Evolutionary conservation across 2,888 invertebrate species (phyloP), one percentile per base, ranked within the genome.

Genomic region (Dasypogon diadema): DNA sequence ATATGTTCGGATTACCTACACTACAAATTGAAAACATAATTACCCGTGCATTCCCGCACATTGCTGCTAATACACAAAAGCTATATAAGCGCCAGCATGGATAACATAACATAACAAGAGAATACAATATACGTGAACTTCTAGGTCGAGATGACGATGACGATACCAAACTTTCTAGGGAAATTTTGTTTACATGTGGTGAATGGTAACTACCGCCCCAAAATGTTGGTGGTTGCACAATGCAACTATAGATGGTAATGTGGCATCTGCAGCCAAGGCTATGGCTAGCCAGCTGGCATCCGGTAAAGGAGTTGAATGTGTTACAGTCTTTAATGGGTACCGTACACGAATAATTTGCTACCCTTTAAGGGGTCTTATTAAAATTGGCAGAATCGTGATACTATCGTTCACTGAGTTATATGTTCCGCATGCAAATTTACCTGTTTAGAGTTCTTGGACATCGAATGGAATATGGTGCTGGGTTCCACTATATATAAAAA

Each of bases 11-110:
- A 24, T 46, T 48, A 68, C 26, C 24, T 26, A 48, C 65, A 68
- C 24, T 26, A 48, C 65, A 68, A 68, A 68, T 24, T 68, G 65
- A 68, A 68, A 68, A 68, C 48, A 68, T 68, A 68, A 68, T 68
- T 68, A 68, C 48, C 14, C 48, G 14, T 68, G 26, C 26, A 48
- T 26, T 22, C 48, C 14, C 14, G 48, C 48, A 37, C 37, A 18
- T 12, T 16, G 24, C 16, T 16, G 26, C 18, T 48, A 24, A 24
- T 26, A 12, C 65, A 16, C 22, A 12, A n/a, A 46, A 21, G 24
- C 65, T 22, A 16, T 2, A 14, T 60, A 37, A 16, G 60, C 1
- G 8, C 10, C 42, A 6, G 12, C 12, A 12, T 2, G 42, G 3
- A 42, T 12, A 42, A 12, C n/a, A n/a, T n/a, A n/a, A n/a, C n/a